A percentile compares a stretch with the other conserved stretches of the same genome.
Conservation (phyloP, 2,113 vertebrate genomes). For the Sinocyclocheilus anophthalmus region DNA sequence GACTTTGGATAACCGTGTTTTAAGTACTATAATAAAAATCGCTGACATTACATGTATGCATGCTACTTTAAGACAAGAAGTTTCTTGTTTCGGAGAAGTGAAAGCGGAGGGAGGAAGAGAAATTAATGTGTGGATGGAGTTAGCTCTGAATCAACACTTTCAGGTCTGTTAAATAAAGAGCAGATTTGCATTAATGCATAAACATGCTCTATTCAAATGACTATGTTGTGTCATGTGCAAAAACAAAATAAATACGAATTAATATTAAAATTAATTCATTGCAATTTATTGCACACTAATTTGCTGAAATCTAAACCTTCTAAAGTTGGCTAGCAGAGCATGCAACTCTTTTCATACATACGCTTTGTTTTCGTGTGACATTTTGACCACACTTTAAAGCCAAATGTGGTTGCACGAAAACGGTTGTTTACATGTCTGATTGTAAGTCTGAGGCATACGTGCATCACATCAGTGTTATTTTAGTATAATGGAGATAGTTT, state of each 20-base stretch:
- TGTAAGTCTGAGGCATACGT: neutral
- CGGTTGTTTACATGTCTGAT: neutral
- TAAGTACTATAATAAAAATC: neutral
- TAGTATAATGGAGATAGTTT: neutral
- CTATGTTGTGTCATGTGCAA: neutral
- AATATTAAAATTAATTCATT: neutral
- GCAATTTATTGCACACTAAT: neutral
- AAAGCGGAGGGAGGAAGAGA: neutral
- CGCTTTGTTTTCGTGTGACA: neutral
- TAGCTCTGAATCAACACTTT: neutral
- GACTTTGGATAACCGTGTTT: neutral
- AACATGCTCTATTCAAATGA: neutral
- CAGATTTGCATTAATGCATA: neutral
- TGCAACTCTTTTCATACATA: neutral
- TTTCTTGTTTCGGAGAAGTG: slow-evolving; percentile 54
- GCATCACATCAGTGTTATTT: neutral
- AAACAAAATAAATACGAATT: neutral
- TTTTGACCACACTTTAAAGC: neutral
- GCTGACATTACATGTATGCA: neutral
- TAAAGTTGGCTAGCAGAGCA: neutral
- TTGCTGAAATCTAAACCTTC: neutral
- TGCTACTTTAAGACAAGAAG: neutral
- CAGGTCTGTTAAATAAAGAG: neutral
- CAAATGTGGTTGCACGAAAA: neutral
- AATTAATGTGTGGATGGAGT: neutral